Percentiles rank a stretch among this genome's conserved stretches.
phyloP scores from a whole-genome alignment of 2,888 invertebrate species.

The Acrocyrtus sp. region DNA sequence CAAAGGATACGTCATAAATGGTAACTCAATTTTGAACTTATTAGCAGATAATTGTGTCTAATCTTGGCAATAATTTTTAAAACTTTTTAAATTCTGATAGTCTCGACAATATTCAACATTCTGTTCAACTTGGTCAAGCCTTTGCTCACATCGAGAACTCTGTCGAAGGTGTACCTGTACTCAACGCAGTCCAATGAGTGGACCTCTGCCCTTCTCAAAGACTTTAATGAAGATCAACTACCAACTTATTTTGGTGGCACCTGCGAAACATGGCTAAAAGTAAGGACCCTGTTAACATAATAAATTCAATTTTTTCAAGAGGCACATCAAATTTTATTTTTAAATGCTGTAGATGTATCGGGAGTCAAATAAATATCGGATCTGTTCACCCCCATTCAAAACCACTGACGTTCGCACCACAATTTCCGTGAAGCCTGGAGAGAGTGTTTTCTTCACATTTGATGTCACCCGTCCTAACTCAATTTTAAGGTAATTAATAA shows the following conservation, averaged over 20 bases:
- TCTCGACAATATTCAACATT: constrained; percentile 47
- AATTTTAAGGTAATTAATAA: constrained; percentile 13
- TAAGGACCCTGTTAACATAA: too few species aligned
- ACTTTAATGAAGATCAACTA: constrained; percentile 41
- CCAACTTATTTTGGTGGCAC: constrained; percentile 51
- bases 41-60: too few species aligned
- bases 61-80: too few species aligned
- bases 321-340: too few species aligned
- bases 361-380: too few species aligned
- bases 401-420: too few species aligned
- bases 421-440: constrained; percentile 42
- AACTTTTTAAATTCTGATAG: constrained; percentile 12
- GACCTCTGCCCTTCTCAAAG: constrained; percentile 35
- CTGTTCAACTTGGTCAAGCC: constrained; percentile 56
- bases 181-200: constrained; percentile 34
- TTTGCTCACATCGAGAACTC: constrained; percentile 46
- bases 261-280: not conserved
- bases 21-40: constrained; percentile 17
- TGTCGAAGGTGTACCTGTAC: constrained; percentile 47
- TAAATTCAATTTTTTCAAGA: too few species aligned
- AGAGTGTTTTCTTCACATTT: constrained; percentile 38
- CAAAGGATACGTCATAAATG: constrained; percentile 33
- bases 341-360: too few species aligned
- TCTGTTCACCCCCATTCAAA: too few species aligned
- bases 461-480: constrained; percentile 23